These are phyloP conservation scores for Pachyrhynchus sulphureomaculatus DNA, from an alignment of 1,140 invertebrate species.

Conservation along the genomic window DNA sequence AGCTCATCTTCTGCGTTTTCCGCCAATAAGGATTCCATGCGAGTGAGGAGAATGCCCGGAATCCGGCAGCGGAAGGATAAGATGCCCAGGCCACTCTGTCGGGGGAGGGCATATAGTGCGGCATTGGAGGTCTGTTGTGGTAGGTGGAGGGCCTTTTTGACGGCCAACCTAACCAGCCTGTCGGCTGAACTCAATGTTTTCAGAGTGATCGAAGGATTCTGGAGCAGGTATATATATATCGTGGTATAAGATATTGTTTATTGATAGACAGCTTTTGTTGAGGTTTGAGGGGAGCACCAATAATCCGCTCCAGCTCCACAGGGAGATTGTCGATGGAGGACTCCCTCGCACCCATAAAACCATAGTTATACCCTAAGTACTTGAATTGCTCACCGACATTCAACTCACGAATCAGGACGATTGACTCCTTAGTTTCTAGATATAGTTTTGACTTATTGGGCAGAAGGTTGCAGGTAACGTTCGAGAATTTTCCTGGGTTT, in stretches of 20 bases:
- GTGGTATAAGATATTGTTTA: constrained; percentile 22
- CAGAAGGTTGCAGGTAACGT: too few relatives aligned
- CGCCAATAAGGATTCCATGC: too few relatives aligned
- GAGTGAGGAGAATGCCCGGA: background rate
- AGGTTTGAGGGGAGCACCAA: constrained; percentile 40
- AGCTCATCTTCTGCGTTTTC: too few relatives aligned
- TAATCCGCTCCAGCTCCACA: constrained; percentile 41
- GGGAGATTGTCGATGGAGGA: too few relatives aligned
- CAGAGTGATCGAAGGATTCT: constrained; percentile 18
- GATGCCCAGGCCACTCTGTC: constrained; percentile 18
- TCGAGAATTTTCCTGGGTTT: too few relatives aligned
- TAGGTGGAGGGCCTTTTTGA: constrained; percentile 27
- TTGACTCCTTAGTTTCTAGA: too few relatives aligned
- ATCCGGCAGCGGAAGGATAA: too few relatives aligned
- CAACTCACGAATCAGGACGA: too few relatives aligned
- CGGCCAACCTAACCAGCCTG: constrained; percentile 15
- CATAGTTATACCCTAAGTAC: too few relatives aligned
- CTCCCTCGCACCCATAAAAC: too few relatives aligned
- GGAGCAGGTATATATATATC: constrained; percentile 24
- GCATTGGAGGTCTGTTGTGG: constrained; percentile 18
- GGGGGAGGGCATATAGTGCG: constrained; percentile 10
- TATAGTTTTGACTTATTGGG: too few relatives aligned
- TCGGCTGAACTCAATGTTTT: constrained; percentile 18
- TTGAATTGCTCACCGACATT: too few relatives aligned
- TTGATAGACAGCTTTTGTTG: constrained; percentile 36